phyloP scores from a whole-genome alignment of 2,888 invertebrate genomes.

The Zonitis immaculata region DNA sequence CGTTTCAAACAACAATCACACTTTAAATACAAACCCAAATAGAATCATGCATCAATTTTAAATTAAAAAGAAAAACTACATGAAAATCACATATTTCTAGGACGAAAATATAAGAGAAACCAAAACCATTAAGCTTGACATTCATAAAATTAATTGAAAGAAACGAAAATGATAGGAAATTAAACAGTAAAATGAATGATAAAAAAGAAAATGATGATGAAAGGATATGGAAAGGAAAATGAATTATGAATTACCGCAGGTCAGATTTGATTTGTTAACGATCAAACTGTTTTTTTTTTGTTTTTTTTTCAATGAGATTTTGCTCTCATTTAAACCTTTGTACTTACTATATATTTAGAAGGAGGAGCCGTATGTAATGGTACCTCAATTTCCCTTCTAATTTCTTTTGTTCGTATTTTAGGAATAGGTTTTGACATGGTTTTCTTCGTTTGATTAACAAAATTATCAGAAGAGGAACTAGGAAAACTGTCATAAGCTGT shows the following conservation, averaged over 20 bases:
- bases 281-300: constrained; percentile 1
- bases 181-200: constrained; percentile 13
- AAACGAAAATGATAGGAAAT: constrained; percentile 5
- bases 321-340: constrained; percentile 1
- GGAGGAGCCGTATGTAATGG: constrained; percentile 27
- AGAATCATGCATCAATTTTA: constrained; percentile 5
- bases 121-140: constrained; percentile 18
- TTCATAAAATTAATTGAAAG: constrained; percentile 10
- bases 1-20: constrained; percentile 9
- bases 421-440: constrained; percentile 42
- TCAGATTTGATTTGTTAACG: constrained; percentile 35
- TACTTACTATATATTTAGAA: constrained; percentile 38
- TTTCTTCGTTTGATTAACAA: constrained; percentile 42
- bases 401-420: constrained; percentile 43
- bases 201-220: constrained; percentile 16
- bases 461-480: constrained; percentile 36
- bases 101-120: background rate
- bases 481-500: constrained; percentile 32
- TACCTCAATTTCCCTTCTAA: constrained; percentile 35
- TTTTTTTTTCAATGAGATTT: constrained; percentile 12
- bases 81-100: constrained; percentile 3
- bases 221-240: constrained; percentile 12
- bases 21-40: background rate
- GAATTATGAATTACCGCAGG: constrained; percentile 24
- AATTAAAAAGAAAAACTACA: background rate